Conservation (phyloP, 2,888 invertebrate genomes). For the Conomelus anceps region DNA sequence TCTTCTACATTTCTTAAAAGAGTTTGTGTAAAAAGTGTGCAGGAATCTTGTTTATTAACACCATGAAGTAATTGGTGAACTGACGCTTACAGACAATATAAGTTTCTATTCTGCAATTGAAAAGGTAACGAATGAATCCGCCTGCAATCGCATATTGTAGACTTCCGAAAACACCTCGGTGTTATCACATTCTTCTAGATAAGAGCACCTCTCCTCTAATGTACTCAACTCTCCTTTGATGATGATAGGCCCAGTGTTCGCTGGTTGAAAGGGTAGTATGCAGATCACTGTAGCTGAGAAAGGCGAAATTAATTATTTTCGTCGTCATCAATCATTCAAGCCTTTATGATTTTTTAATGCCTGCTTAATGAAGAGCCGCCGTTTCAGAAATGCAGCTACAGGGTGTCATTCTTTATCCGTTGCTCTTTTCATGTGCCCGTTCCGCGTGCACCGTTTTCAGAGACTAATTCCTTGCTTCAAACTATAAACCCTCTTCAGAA, state of each 20-base stretch:
- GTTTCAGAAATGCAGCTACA: not conserved
- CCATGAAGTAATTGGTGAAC: too few species aligned
- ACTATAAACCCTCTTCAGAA: not conserved
- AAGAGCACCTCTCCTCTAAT: not conserved
- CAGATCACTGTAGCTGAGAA: not conserved
- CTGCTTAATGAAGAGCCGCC: not conserved
- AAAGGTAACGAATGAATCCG: too few species aligned
- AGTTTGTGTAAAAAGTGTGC: too few species aligned
- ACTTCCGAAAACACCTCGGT: not conserved
- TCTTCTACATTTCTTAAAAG: too few species aligned
- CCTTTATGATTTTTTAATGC: not conserved
- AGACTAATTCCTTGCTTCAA: not conserved
- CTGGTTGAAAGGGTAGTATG: not conserved
- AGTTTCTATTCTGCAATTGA: too few species aligned
- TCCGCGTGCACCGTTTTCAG: not conserved
- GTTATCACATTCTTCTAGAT: not conserved
- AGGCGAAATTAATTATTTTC: not conserved
- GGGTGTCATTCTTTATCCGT: not conserved
- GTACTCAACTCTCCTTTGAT: not conserved
- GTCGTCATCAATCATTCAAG: not conserved
- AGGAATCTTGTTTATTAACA: too few species aligned
- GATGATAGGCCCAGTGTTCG: not conserved
- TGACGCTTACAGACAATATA: too few species aligned
- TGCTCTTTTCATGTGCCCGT: not conserved
- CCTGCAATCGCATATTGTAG: not conserved